Conservation (phyloP, 2,888 invertebrate species). For the Zaprionus obscuricornis region DNA sequence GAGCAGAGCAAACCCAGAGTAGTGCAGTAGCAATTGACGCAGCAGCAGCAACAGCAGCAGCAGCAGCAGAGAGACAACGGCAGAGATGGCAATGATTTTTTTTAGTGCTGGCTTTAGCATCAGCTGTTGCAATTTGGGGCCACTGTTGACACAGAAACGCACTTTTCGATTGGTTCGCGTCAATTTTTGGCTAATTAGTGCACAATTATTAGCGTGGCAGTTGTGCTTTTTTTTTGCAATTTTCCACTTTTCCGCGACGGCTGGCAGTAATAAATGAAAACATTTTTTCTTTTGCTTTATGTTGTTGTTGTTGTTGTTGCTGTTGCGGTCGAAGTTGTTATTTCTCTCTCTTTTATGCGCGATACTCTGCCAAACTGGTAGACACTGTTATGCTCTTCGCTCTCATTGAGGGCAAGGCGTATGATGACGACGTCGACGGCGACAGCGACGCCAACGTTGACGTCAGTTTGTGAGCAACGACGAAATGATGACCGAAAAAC, state of each 20-base stretch:
- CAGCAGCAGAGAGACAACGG: conserved; percentile 37
- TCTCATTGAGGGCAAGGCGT: conserved; percentile 65
- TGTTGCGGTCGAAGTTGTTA: conserved; percentile 58
- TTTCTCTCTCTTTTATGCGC: conserved; percentile 66
- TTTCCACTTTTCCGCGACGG: conserved; percentile 54
- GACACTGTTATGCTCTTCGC: conserved; percentile 73
- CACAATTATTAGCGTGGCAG: conserved; percentile 56
- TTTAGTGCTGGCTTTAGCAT: conserved; percentile 52
- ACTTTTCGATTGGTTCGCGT: conserved; percentile 35
- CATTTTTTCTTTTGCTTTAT: conserved; percentile 70
- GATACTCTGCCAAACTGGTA: conserved; percentile 49
- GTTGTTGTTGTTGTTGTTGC: conserved; percentile 67
- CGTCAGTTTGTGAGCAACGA: conserved; percentile 56
- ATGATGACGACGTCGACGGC: conserved; percentile 45
- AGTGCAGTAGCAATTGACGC: conserved; percentile 45
- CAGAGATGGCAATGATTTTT: conserved; percentile 44
- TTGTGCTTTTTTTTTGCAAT: conserved; percentile 42
- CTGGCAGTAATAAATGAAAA: conserved; percentile 72
- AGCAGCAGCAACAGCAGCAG: conserved; percentile 42
- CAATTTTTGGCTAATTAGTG: conserved; percentile 32
- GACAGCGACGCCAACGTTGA: conserved; percentile 61
- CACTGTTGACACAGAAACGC: conserved; percentile 48
- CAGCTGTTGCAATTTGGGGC: conserved; percentile 73
- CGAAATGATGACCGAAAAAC: conserved; percentile 69
- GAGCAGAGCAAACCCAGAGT: too few relatives aligned